Evolutionary conservation across 1,140 invertebrate species (phyloP).

Genomic region (Drosophila ficusphila): DNA sequence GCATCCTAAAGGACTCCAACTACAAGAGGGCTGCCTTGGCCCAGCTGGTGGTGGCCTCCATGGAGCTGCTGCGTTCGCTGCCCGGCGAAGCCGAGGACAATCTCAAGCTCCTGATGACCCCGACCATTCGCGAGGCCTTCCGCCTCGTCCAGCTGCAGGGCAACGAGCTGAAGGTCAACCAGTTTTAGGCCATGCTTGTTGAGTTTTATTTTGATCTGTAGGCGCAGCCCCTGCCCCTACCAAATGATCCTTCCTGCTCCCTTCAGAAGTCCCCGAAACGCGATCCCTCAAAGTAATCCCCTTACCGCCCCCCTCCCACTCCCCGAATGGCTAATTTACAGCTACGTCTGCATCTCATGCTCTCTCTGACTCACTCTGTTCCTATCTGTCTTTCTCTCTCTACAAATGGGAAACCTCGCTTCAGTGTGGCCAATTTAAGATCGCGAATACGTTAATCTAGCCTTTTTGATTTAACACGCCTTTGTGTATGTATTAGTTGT

Average conservation of each 20-base stretch:
- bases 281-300: neutral
- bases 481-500: too few species aligned
- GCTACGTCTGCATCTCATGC: conserved; percentile 45
- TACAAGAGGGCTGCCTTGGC: conserved; percentile 80
- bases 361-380: conserved; percentile 19
- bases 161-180: conserved; percentile 83
- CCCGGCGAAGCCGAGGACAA: conserved; percentile 81
- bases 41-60: conserved; percentile 81
- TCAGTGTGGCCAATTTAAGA: conserved; percentile 3
- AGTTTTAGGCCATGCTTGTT: conserved; percentile 84
- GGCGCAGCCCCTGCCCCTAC: conserved; percentile 66
- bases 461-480: neutral
- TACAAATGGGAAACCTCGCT: neutral
- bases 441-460: neutral
- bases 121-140: conserved; percentile 83
- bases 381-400: conserved; percentile 12
- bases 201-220: conserved; percentile 84
- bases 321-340: conserved; percentile 34
- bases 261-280: neutral
- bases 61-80: conserved; percentile 77
- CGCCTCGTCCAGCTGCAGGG: conserved; percentile 83
- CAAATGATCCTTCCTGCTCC: neutral
- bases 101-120: conserved; percentile 79
- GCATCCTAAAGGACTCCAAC: conserved; percentile 89
- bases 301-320: neutral